Conservation (phyloP, 2,113 vertebrate genomes). For the Hemiscyllium ocellatum region DNA sequence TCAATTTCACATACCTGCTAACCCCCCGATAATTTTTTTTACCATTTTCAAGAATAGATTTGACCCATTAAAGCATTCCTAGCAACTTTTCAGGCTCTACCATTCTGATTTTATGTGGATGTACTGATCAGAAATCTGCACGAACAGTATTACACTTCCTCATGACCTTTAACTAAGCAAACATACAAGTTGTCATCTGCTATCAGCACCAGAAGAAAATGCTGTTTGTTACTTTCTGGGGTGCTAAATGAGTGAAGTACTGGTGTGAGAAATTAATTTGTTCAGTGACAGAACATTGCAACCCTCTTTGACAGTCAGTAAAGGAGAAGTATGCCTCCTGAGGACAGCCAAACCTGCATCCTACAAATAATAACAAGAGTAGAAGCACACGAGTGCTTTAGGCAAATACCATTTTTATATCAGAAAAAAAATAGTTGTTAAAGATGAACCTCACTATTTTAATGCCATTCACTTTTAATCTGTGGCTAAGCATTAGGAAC, state of each 20-base stretch:
- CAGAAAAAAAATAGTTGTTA: neutral
- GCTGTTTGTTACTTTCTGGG: neutral
- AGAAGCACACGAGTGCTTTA: neutral
- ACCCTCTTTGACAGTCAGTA: neutral
- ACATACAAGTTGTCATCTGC: neutral
- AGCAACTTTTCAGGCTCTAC: neutral
- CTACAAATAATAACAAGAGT: neutral
- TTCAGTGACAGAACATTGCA: neutral
- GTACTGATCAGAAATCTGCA: neutral
- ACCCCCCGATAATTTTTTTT: too few relatives aligned
- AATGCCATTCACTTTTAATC: neutral
- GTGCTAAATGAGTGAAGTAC: neutral
- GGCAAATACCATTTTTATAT: neutral
- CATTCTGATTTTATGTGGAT: neutral
- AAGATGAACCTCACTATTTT: neutral
- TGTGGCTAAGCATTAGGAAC: neutral
- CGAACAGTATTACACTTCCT: neutral
- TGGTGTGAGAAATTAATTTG: constrained; percentile 21
- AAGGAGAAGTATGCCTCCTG: neutral
- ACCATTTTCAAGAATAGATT: neutral
- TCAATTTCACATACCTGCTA: too few relatives aligned
- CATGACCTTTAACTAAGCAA: neutral
- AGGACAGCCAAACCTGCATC: neutral
- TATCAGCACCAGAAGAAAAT: neutral
- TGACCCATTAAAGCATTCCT: neutral